Evolutionary conservation across 2,113 vertebrate genomes (phyloP).

Genomic region (Eudorcas thomsonii): DNA sequence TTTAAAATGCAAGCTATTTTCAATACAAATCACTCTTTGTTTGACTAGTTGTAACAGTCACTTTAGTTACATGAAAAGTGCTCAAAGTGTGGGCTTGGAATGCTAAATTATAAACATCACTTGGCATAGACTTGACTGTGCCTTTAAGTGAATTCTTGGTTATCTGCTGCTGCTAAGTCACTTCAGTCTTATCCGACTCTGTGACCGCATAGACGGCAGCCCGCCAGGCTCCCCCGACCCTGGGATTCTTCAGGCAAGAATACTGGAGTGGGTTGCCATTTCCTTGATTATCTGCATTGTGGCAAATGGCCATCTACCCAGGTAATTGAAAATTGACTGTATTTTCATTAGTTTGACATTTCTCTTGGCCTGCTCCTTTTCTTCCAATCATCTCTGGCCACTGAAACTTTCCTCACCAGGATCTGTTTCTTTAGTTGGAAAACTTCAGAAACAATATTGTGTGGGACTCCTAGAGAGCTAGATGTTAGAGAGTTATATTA

Average conservation of each 20-base stretch:
- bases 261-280: no score
- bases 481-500: background rate
- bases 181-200: no score
- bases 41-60: background rate
- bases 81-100: background rate
- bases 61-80: slow-evolving; percentile 10
- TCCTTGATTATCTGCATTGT: background rate
- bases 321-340: slow-evolving; percentile 30
- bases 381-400: background rate
- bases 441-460: background rate
- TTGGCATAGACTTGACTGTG: background rate
- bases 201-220: accelerated
- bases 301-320: background rate
- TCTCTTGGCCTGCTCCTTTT: background rate
- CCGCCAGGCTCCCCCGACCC: no score
- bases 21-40: slow-evolving; percentile 24
- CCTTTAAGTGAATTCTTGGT: background rate
- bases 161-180: background rate
- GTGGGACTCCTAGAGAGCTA: background rate
- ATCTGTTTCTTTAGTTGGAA: slow-evolving; percentile 6
- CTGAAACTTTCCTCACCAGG: background rate
- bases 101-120: slow-evolving; percentile 20
- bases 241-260: no score
- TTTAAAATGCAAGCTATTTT: slow-evolving; percentile 50
- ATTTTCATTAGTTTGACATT: slow-evolving; percentile 31